Conservation (phyloP, 2,113 vertebrate species). For the Neodon shergylaensis region DNA sequence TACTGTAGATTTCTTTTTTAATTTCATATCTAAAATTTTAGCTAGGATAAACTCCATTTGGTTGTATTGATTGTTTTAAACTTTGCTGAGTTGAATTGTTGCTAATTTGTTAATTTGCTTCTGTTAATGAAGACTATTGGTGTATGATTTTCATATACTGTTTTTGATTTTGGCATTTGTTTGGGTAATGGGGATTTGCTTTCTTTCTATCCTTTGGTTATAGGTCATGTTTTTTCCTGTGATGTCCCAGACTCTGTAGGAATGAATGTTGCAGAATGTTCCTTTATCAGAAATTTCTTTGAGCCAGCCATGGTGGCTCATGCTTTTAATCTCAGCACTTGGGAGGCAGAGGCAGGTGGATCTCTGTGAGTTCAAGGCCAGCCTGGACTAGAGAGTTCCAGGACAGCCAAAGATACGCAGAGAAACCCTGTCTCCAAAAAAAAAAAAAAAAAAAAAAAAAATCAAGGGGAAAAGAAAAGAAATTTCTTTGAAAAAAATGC, state of each 20-base stretch:
- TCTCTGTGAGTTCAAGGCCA: too few species aligned
- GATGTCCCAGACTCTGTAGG: neutral
- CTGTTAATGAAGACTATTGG: neutral
- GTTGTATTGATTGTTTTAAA: slow-evolving; percentile 6
- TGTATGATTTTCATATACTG: neutral
- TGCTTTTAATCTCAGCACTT: too few species aligned
- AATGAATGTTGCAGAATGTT: neutral
- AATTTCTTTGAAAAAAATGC: neutral
- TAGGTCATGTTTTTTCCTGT: neutral
- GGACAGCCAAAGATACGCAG: too few species aligned
- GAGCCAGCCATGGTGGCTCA: too few species aligned
- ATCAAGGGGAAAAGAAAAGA: neutral
- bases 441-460: too few species aligned
- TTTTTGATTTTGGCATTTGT: slow-evolving; percentile 45
- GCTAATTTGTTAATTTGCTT: neutral
- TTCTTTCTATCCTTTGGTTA: neutral
- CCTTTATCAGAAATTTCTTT: neutral
- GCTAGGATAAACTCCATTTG: neutral
- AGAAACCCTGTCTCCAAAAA: too few species aligned
- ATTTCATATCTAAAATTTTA: neutral
- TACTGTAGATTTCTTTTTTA: neutral
- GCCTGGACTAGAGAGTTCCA: too few species aligned
- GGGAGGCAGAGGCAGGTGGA: too few species aligned
- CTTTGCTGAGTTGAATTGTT: neutral
- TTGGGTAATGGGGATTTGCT: neutral